Evolutionary conservation across 2,888 invertebrate genomes (phyloP).

Genomic region (Lepidonotus clava): DNA sequence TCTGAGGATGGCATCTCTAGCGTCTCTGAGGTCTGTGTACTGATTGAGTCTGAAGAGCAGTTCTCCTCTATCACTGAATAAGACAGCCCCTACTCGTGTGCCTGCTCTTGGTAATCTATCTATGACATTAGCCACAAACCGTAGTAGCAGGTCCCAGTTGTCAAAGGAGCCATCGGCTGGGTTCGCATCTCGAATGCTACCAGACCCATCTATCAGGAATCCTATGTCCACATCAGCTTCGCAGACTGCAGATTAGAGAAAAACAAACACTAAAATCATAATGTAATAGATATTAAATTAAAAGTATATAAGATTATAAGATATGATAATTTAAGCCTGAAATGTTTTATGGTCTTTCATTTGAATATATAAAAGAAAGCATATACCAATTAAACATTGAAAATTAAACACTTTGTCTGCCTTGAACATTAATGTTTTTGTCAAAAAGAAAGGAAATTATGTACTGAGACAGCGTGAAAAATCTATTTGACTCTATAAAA

Average conservation of each 20-base stretch:
- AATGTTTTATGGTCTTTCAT: too few relatives aligned
- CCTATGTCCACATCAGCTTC: conserved; percentile 46
- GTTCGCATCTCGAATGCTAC: conserved; percentile 47
- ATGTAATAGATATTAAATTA: too few relatives aligned
- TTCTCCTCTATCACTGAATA: conserved; percentile 6
- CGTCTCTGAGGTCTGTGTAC: not conserved
- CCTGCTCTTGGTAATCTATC: not conserved
- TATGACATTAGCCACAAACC: conserved; percentile 30
- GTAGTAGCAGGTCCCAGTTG: conserved; percentile 34
- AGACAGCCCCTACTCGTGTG: conserved; percentile 29
- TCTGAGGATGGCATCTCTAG: not conserved
- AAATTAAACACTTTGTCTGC: too few relatives aligned
- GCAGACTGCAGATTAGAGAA: not conserved
- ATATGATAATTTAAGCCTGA: too few relatives aligned
- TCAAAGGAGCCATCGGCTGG: conserved; percentile 23
- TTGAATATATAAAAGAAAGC: too few relatives aligned
- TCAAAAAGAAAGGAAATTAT: too few relatives aligned
- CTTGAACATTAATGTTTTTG: too few relatives aligned
- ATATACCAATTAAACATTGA: too few relatives aligned
- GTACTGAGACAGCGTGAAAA: too few relatives aligned
- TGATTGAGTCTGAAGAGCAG: not conserved
- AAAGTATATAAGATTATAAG: too few relatives aligned
- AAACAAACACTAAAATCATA: too few relatives aligned
- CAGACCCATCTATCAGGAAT: conserved; percentile 43
- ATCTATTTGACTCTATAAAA: too few relatives aligned